Base-by-base conservation (phyloP, 1,140 invertebrate species). In the Dendroctonus ponderosae region DNA sequence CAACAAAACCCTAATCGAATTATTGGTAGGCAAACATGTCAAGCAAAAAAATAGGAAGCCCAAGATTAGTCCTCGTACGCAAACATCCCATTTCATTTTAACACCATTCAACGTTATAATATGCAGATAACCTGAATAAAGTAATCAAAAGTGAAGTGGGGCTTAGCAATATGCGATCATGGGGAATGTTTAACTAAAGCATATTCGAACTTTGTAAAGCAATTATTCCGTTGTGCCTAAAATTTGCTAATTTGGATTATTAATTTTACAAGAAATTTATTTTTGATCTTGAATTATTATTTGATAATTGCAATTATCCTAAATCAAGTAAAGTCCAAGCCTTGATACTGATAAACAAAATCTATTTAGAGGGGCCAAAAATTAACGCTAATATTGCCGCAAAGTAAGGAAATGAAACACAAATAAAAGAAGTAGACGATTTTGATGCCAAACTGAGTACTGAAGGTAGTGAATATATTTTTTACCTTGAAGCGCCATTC, bases 61-160 rank as follows among this genome's bases (percentile, higher is more conserved):
- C 9, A 15, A 51, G 11, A 51, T 51, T 51, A 51, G 7, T 51
- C 7, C 15, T 15, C 11, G 15, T 12, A 51, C 49, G 49, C 6
- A 15, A 15, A 12, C n/a, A 46, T 46, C 43, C 43, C 8, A 4
- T 46, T 46, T 46, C n/a, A 5, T 15, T 12, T 51, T 51, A 51
- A 51, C 15, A 12, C 11, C 11, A 15, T 15, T 51, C 15, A 51
- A 51, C 49, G 49, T 51, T 51, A 51, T 51, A 51, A 15, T 51
- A 51, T 11, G 11, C 49, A 51, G 49, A 51, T 51, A 51, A 51
- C 49, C 11, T 11, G 49, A 15, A 51, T 51, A 12, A 12, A 9
- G 14, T 15, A 51, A 51, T 51, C 11, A 51, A 51, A 51, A 51
- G 11, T 51, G 49, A 51, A 51, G 49, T 51, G 43, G 43, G 8